Conservation (phyloP, 2,888 invertebrate species). For the Caenorhabditis auriculariae region DNA sequence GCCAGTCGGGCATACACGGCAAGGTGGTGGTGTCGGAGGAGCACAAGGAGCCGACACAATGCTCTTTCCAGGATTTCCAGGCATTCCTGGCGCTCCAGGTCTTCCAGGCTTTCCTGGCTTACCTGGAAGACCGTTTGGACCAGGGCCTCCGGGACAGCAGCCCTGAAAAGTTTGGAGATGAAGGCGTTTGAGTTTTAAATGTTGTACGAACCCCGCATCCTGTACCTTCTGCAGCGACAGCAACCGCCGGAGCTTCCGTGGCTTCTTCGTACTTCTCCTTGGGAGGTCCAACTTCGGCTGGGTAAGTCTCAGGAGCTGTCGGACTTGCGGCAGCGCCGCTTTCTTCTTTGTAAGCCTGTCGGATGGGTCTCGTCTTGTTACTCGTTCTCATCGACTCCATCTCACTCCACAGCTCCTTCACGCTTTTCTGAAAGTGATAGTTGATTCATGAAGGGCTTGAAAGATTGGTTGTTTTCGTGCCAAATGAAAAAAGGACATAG, state of each 20-base stretch:
- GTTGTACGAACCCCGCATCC: constrained; percentile 8
- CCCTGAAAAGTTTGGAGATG: constrained; percentile 2
- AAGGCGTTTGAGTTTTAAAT: neutral
- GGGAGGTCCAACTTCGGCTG: neutral
- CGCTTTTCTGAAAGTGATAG: too few relatives aligned
- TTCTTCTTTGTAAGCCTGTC: constrained; percentile 15
- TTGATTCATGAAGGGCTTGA: too few relatives aligned
- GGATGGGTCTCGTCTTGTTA: too few relatives aligned
- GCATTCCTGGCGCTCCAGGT: constrained; percentile 31
- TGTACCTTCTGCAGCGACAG: constrained; percentile 6
- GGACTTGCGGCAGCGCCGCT: constrained; percentile 6
- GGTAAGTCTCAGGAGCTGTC: too few relatives aligned
- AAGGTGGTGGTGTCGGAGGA: constrained; percentile 29
- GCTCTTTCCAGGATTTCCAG: constrained; percentile 27
- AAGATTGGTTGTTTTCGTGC: too few relatives aligned
- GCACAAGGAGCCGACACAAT: constrained; percentile 23
- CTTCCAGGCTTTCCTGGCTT: constrained; percentile 27
- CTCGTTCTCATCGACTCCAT: too few relatives aligned
- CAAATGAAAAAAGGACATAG: too few relatives aligned
- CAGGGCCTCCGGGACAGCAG: constrained; percentile 29
- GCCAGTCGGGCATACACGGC: constrained; percentile 27
- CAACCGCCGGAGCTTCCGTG: constrained; percentile 16
- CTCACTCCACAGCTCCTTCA: too few relatives aligned
- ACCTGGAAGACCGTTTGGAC: constrained; percentile 28
- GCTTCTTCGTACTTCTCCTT: constrained; percentile 18